phyloP scores from a whole-genome alignment of 2,797 vertebrate species.

The Bufotes viridis region DNA sequence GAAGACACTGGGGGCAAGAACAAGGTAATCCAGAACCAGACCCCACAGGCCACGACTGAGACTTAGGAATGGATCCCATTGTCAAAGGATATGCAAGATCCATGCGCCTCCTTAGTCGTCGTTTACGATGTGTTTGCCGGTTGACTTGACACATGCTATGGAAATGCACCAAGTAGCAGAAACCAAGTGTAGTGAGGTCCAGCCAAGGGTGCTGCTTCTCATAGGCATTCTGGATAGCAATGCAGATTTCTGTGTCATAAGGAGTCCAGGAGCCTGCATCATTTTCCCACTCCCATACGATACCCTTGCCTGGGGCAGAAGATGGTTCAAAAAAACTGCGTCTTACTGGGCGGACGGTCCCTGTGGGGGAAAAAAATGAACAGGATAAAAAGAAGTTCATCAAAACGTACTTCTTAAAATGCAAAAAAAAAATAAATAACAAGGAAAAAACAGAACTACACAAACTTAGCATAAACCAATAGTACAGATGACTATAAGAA shows the following conservation, averaged over 20 bases:
- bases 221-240: slow-evolving; percentile 97
- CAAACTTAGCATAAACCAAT: too few relatives aligned
- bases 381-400: neutral
- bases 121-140: slow-evolving; percentile 90
- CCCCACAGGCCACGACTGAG: slow-evolving; percentile 95
- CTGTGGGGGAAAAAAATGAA: slow-evolving; percentile 68
- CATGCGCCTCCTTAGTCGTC: slow-evolving; percentile 91
- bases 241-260: slow-evolving; percentile 97
- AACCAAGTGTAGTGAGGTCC: slow-evolving; percentile 94
- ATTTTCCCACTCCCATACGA: slow-evolving; percentile 98
- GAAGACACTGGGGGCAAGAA: slow-evolving; percentile 90
- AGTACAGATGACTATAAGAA: too few relatives aligned
- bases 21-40: slow-evolving; percentile 88
- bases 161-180: slow-evolving; percentile 96
- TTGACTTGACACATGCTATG: slow-evolving; percentile 97
- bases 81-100: slow-evolving; percentile 95
- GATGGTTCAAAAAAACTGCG: slow-evolving; percentile 96
- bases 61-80: slow-evolving; percentile 95
- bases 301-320: slow-evolving; percentile 92
- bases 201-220: slow-evolving; percentile 99
- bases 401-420: neutral
- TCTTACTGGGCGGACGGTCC: slow-evolving; percentile 92
- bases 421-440: too few relatives aligned
- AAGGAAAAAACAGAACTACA: too few relatives aligned
- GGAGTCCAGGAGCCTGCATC: slow-evolving; percentile 92